Conservation (phyloP, 2,888 invertebrate genomes). For the Creontiades dilutus region DNA sequence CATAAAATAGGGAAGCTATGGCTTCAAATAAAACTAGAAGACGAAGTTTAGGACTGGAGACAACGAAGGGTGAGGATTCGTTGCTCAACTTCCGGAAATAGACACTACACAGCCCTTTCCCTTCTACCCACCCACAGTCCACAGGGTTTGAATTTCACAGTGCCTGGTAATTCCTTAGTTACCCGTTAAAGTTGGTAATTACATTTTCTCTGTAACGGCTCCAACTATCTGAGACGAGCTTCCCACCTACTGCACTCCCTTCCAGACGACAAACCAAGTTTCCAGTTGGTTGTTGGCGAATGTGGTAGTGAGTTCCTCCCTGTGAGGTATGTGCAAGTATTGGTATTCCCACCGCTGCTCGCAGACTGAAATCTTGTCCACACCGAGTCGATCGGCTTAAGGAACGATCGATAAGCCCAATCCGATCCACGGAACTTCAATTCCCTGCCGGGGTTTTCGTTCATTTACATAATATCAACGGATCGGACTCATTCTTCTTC, state of each 20-base stretch:
- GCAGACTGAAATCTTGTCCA: no score
- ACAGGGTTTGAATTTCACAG: conserved; percentile 1
- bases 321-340: neutral
- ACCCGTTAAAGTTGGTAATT: conserved; percentile 40
- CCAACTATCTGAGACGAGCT: conserved; percentile 22
- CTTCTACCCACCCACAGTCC: neutral
- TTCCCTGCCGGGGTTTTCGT: no score
- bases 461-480: no score
- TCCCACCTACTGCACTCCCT: conserved; percentile 1
- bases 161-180: conserved; percentile 25
- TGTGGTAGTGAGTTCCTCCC: neutral
- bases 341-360: neutral
- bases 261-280: neutral
- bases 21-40: neutral
- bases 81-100: conserved; percentile 24
- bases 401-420: no score
- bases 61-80: neutral
- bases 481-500: no score
- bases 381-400: no score
- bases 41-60: neutral
- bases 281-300: neutral
- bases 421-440: no score
- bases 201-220: conserved; percentile 4
- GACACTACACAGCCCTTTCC: neutral
- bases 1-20: neutral